Percentiles rank a stretch among this genome's conserved stretches.
These are phyloP conservation scores for Mustelus asterias DNA, from an alignment of 2,113 vertebrate species.

Conservation along the genomic window DNA sequence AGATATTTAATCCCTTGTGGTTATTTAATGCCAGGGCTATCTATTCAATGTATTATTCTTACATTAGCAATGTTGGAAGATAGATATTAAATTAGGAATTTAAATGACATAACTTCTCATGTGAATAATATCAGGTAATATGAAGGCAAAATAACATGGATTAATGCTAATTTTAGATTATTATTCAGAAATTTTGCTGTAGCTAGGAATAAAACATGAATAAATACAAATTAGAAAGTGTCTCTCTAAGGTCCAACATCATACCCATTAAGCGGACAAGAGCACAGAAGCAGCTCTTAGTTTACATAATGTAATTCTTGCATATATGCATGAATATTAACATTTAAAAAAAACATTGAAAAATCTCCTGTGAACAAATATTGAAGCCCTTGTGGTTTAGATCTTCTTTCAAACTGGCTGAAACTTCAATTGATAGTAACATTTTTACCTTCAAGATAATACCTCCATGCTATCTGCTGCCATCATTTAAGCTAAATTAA, in stretches of 20 bases:
- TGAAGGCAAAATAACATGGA: constrained; percentile 29
- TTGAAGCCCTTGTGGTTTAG: constrained; percentile 14
- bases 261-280: constrained; percentile 14
- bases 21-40: constrained; percentile 18
- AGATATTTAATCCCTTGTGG: constrained; percentile 29
- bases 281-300: constrained; percentile 25
- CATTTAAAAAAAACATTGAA: not conserved
- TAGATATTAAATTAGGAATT: constrained; percentile 31
- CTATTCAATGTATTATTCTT: constrained; percentile 31
- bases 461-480: constrained; percentile 20
- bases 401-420: constrained; percentile 2
- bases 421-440: constrained; percentile 32
- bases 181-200: constrained; percentile 34
- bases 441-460: constrained; percentile 17
- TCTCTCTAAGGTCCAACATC: constrained; percentile 34
- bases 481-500: constrained; percentile 31
- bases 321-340: constrained; percentile 32
- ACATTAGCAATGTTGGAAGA: constrained; percentile 24
- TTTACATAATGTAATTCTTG: constrained; percentile 28
- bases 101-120: constrained; percentile 24
- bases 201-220: constrained; percentile 30
- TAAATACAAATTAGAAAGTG: constrained; percentile 35
- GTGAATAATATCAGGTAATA: constrained; percentile 27
- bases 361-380: not conserved
- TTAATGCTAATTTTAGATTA: constrained; percentile 36